Evolutionary conservation across 2,888 invertebrate species (phyloP).

Genomic region (Microctonus hyperodae): DNA sequence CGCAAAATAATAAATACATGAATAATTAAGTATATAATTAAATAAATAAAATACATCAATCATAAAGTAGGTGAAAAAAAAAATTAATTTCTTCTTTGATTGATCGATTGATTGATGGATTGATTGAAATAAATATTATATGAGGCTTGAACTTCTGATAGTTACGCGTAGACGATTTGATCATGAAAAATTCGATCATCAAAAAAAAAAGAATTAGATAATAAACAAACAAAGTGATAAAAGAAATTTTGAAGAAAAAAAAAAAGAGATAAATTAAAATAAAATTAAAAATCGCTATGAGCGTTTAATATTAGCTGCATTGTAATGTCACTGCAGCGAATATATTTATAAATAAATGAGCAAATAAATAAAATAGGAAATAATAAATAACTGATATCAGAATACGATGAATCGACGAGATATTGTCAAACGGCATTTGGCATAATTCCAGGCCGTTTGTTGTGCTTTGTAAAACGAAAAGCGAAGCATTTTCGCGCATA

Average conservation of each 20-base stretch:
- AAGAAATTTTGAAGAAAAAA: neutral
- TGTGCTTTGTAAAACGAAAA: constrained; percentile 25
- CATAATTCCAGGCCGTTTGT: constrained; percentile 34
- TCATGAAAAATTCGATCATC: neutral
- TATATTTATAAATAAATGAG: constrained; percentile 14
- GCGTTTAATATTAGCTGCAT: constrained; percentile 3
- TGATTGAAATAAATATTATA: neutral
- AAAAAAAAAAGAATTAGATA: neutral
- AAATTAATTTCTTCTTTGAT: constrained; percentile 15
- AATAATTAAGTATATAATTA: neutral
- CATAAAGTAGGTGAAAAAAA: constrained; percentile 17
- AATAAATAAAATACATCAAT: constrained; percentile 11
- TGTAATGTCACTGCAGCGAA: neutral
- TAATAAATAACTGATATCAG: constrained; percentile 19
- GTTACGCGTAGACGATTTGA: neutral
- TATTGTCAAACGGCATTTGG: constrained; percentile 33
- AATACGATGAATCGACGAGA: constrained; percentile 23
- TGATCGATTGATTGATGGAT: neutral
- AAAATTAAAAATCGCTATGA: neutral
- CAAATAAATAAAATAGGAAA: neutral
- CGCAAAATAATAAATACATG: neutral
- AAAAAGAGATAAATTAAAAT: neutral
- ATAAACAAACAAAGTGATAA: neutral
- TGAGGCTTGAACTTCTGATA: constrained; percentile 19
- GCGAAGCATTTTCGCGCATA: constrained; percentile 29